A percentile compares a stretch with the other conserved stretches of the same genome.
Evolutionary conservation across 1,140 invertebrate genomes (phyloP).

Genomic region (Anoplophora glabripennis): DNA sequence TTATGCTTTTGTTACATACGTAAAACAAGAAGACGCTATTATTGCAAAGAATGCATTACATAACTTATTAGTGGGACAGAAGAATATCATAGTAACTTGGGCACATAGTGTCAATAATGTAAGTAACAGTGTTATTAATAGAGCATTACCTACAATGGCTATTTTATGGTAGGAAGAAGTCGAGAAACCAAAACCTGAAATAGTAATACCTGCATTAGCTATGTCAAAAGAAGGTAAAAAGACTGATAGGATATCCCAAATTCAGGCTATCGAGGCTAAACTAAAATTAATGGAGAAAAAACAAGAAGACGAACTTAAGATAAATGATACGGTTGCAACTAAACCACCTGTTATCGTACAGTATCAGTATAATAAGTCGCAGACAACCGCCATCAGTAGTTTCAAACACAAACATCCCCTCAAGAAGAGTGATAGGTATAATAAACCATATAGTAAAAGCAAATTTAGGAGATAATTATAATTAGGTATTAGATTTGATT

Average conservation of each 20-base stretch:
- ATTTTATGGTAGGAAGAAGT: slow-evolving; percentile 61
- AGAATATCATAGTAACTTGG: slow-evolving; percentile 75
- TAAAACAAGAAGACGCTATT: slow-evolving; percentile 62
- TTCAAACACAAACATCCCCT: not conserved
- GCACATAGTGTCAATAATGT: slow-evolving; percentile 74
- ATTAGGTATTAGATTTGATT: no score
- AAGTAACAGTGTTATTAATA: slow-evolving; percentile 35
- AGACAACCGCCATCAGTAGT: not conserved
- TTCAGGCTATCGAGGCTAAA: slow-evolving; percentile 85
- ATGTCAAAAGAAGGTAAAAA: slow-evolving; percentile 66
- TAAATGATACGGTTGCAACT: slow-evolving; percentile 64
- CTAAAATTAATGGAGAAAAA: slow-evolving; percentile 74
- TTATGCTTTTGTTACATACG: slow-evolving; percentile 91
- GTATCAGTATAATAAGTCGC: slow-evolving; percentile 51
- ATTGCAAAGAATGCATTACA: slow-evolving; percentile 68
- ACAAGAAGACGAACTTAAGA: slow-evolving; percentile 66
- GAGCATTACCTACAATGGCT: not conserved
- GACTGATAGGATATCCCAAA: slow-evolving; percentile 73
- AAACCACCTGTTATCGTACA: slow-evolving; percentile 65
- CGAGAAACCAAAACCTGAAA: slow-evolving; percentile 68
- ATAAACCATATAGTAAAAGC: slow-evolving; percentile 21
- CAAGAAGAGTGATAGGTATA: slow-evolving; percentile 15
- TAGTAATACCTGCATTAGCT: slow-evolving; percentile 72
- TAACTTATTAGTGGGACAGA: slow-evolving; percentile 70
- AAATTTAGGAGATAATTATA: slow-evolving; percentile 20